These are phyloP conservation scores for Natrix natrix DNA, from an alignment of 2,797 vertebrate species.

Conservation along the genomic window DNA sequence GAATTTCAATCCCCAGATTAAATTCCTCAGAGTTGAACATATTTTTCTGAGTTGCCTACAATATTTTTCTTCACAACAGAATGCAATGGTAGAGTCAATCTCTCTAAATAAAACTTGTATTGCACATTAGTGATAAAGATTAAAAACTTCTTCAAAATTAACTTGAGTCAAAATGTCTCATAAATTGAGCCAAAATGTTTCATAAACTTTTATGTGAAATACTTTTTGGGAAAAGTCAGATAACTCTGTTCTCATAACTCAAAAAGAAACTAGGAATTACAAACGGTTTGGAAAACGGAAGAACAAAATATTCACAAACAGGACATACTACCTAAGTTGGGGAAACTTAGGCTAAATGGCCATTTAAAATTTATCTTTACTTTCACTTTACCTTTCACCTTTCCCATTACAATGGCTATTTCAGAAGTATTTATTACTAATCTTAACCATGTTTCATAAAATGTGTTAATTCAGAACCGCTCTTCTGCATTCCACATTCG, in stretches of 20 bases:
- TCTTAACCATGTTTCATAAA: background rate
- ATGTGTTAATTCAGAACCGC: rapidly evolving
- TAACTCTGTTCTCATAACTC: background rate
- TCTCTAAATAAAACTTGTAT: background rate
- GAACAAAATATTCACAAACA: background rate
- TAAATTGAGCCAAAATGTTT: background rate
- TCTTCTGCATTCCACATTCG: background rate
- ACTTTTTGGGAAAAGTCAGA: background rate
- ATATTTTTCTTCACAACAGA: background rate
- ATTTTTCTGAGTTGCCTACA: background rate
- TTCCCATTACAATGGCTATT: background rate
- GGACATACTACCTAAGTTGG: background rate
- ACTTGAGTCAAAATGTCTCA: constrained; percentile 5
- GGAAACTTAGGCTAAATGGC: constrained; percentile 16
- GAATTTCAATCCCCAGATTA: background rate
- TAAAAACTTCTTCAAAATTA: background rate
- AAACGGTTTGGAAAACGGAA: background rate
- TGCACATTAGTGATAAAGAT: background rate
- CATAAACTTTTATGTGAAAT: background rate
- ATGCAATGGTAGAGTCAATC: background rate
- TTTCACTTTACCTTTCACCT: background rate
- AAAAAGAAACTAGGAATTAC: constrained; percentile 11
- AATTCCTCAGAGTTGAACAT: background rate
- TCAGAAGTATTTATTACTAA: background rate
- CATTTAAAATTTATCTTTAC: background rate